Percentiles rank a stretch among this genome's conserved stretches.
Evolutionary conservation across 1,140 invertebrate species (phyloP).

Genomic region (Anadara kagoshimensis): DNA sequence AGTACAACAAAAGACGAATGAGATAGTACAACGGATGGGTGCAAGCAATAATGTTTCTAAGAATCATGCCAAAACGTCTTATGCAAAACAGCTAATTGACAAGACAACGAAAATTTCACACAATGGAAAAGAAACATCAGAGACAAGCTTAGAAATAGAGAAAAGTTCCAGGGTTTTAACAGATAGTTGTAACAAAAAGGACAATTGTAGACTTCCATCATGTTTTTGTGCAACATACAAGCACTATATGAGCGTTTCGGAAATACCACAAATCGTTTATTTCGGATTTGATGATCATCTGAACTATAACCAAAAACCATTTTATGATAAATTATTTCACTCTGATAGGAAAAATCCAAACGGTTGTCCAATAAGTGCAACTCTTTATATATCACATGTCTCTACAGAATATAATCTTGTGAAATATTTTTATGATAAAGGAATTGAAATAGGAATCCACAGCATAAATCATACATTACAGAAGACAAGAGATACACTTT

Average conservation of each 20-base stretch:
- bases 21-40: too few relatives aligned
- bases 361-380: conserved; percentile 96
- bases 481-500: conserved; percentile 79
- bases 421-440: conserved; percentile 93
- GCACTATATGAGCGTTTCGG: conserved; percentile 60
- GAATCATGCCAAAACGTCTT: too few relatives aligned
- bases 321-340: conserved; percentile 74
- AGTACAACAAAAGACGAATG: too few relatives aligned
- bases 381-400: conserved; percentile 97
- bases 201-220: conserved; percentile 89
- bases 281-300: conserved; percentile 61
- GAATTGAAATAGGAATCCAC: conserved; percentile 94
- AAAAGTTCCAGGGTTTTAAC: too few relatives aligned
- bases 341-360: conserved; percentile 87
- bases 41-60: too few relatives aligned
- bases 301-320: conserved; percentile 64
- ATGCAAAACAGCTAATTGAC: too few relatives aligned
- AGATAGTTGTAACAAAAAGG: conserved; percentile 22
- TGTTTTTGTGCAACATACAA: conserved; percentile 86
- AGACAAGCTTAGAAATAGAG: neutral
- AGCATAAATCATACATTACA: conserved; percentile 80
- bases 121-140: too few relatives aligned
- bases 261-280: conserved; percentile 59
- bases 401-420: conserved; percentile 98
- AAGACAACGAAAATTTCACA: too few relatives aligned